These are phyloP conservation scores for Diplodus puntazzo DNA, from an alignment of 2,797 vertebrate genomes.

Conservation along the genomic window DNA sequence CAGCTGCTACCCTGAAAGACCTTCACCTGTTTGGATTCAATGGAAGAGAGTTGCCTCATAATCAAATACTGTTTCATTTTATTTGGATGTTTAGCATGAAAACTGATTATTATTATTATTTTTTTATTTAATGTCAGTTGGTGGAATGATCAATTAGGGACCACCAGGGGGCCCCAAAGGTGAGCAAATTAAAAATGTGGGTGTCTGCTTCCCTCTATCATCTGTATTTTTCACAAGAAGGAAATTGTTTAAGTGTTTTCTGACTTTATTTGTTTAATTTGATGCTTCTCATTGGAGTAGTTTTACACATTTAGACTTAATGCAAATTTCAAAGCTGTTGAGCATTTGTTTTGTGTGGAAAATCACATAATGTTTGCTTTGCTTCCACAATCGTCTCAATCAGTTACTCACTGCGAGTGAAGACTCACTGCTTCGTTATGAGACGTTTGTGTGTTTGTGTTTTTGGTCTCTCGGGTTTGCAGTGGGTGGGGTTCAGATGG, in stretches of 20 bases:
- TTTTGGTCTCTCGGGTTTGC: neutral
- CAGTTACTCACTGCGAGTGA: neutral
- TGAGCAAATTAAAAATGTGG: slow-evolving; percentile 44
- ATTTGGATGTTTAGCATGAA: neutral
- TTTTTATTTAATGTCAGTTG: neutral
- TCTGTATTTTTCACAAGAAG: neutral
- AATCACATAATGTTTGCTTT: neutral
- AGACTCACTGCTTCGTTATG: too few species aligned
- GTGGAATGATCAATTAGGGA: slow-evolving; percentile 7
- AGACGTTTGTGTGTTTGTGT: too few species aligned
- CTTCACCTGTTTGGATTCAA: neutral
- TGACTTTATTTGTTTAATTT: neutral
- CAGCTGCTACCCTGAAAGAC: neutral
- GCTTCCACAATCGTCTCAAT: neutral
- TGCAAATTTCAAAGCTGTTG: neutral
- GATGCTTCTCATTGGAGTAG: neutral
- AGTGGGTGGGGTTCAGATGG: neutral
- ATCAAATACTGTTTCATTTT: neutral
- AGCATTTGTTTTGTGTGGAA: neutral
- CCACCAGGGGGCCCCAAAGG: slow-evolving; percentile 67
- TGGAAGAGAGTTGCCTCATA: neutral
- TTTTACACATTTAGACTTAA: neutral
- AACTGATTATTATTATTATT: neutral
- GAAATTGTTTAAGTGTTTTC: neutral
- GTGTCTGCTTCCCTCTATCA: neutral